These are phyloP conservation scores for Pilophorus perplexus DNA, from an alignment of 2,888 invertebrate species.

Conservation along the genomic window DNA sequence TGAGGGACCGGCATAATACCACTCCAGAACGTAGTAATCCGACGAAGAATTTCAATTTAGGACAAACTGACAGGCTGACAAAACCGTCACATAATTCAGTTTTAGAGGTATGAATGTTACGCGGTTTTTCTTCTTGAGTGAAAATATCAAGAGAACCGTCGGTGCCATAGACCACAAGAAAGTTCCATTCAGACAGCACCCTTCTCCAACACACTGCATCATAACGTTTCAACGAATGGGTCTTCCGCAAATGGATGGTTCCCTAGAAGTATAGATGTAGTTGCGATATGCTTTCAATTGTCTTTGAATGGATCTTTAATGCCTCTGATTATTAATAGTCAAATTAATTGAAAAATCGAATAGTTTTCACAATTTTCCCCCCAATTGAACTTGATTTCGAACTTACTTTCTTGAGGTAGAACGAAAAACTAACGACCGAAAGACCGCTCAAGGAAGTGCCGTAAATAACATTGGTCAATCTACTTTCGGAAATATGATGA, in stretches of 20 bases:
- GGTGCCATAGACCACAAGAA: neutral
- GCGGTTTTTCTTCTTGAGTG: neutral
- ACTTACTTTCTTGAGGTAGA: no score
- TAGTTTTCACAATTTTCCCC: no score
- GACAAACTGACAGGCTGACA: neutral
- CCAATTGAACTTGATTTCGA: no score
- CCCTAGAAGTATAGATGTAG: no score
- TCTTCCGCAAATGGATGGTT: neutral
- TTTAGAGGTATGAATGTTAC: neutral
- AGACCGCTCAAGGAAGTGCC: no score
- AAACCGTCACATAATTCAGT: neutral
- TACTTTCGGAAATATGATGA: no score
- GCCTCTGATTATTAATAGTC: no score
- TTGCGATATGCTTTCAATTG: no score
- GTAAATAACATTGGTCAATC: no score
- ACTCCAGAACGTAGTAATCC: constrained; percentile 16
- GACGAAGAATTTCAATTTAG: neutral
- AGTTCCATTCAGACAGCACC: neutral
- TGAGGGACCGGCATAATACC: neutral
- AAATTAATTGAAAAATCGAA: no score
- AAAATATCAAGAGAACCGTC: constrained; percentile 7
- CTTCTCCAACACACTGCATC: constrained; percentile 6
- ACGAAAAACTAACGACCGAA: no score
- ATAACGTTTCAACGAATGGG: constrained; percentile 3
- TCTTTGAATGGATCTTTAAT: no score